Percentiles rank a stretch among this genome's conserved stretches.
phyloP scores from a whole-genome alignment of 35 echinoderm and acorn worm species.

The Chiridota heheva region DNA sequence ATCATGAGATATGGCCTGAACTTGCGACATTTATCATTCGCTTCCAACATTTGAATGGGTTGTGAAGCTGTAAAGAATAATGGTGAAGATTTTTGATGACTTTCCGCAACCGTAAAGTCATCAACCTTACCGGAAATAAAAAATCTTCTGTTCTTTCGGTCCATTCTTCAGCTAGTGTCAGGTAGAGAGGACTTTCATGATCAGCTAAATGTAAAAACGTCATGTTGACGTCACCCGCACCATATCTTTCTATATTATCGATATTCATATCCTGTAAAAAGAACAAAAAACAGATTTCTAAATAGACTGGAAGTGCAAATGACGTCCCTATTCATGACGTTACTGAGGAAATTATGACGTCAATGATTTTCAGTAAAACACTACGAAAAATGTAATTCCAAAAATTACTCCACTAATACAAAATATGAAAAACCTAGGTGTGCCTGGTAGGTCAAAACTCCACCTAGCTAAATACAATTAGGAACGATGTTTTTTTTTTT shows the following conservation, averaged over 20 bases:
- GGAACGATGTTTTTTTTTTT: too few species aligned
- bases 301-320: too few species aligned
- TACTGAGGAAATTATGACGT: too few species aligned
- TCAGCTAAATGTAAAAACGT: slow-evolving; percentile 30
- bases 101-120: background rate
- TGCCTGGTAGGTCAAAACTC: too few species aligned
- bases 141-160: background rate
- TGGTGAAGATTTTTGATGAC: background rate
- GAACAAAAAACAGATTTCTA: slow-evolving; percentile 1
- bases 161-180: slow-evolving; percentile 15
- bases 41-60: background rate
- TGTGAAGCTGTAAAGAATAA: background rate
- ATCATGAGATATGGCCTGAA: background rate
- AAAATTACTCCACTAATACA: background rate
- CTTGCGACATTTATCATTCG: background rate
- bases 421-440: too few species aligned
- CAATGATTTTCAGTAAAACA: background rate
- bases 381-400: background rate
- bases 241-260: slow-evolving; percentile 15
- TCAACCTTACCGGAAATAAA: background rate
- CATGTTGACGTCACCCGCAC: slow-evolving; percentile 44
- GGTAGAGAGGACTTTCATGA: slow-evolving; percentile 29
- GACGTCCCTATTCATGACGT: too few species aligned
- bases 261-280: slow-evolving; percentile 27
- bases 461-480: too few species aligned